Evolutionary conservation across 2,888 invertebrate genomes (phyloP).

Genomic region (Macrophya annulata): DNA sequence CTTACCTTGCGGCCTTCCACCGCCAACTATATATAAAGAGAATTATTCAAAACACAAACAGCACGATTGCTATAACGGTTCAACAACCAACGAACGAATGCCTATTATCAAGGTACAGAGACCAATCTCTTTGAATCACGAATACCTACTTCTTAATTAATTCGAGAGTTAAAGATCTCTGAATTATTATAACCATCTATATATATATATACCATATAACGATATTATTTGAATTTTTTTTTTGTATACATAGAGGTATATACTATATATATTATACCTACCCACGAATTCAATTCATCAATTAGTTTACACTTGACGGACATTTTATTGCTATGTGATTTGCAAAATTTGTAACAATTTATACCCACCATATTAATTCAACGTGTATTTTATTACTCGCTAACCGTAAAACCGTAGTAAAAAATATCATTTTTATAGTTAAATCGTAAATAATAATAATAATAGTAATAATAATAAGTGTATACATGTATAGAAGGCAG

Average conservation of each 20-base stretch:
- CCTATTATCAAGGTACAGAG: conserved; percentile 37
- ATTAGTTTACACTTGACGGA: neutral
- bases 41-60: conserved; percentile 74
- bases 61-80: conserved; percentile 41
- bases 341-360: neutral
- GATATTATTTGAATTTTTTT: neutral
- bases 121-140: conserved; percentile 46
- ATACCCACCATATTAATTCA: neutral
- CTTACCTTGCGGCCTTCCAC: conserved; percentile 69
- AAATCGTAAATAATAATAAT: neutral
- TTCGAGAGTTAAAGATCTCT: conserved; percentile 29
- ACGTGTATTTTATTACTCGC: neutral
- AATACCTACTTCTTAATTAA: conserved; percentile 30
- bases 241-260: too few species aligned
- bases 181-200: neutral
- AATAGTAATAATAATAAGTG: neutral
- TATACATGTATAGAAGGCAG: too few species aligned
- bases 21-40: conserved; percentile 59
- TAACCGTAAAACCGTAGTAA: too few species aligned
- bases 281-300: neutral
- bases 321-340: neutral
- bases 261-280: too few species aligned
- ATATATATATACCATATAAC: neutral
- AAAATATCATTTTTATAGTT: neutral
- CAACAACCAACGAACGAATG: conserved; percentile 6